Evolutionary conservation across 2,888 invertebrate genomes (phyloP), one percentile per base, ranked within the genome.

Genomic region (Watsonalla binaria): DNA sequence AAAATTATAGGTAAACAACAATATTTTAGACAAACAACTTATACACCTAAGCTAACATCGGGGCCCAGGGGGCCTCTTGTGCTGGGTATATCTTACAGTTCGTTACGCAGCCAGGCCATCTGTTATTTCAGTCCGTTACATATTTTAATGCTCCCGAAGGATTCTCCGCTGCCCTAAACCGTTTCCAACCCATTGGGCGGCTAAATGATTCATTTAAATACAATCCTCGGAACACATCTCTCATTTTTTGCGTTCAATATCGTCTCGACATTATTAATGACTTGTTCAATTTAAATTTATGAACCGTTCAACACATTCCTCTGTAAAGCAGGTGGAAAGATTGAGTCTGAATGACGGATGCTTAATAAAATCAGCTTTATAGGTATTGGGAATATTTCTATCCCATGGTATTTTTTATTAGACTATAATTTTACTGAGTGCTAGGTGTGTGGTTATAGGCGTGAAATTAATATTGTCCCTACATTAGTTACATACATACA

Each of bases 1-100:
- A 85, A 85, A 87, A 85, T 84, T 81, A 87, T 86, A 84, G 78
- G 81, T 82, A 89, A 90, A 89, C 84, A 90, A 83, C 81, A 86
- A 86, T 86, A 84, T 87, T 87, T 86, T 80, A 78, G 70, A 78
- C 82, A 88, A 87, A 88, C 85, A 88, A 82, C 78, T 82, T 82
- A 83, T 78, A 78, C 78, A 83, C 83, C 80, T 78, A 74, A 79
- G 85, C 84, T 77, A 83, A 85, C 84, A 83, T 80, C 68, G 72
- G 60, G 62, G 72, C 82, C 82, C 80, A 59, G 61, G 83, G 82
- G 84, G 61, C 72, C 79, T 71, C 73, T 82, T 56, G 72, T 68
- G 74, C 66, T 67, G 70, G 74, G 77, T 83, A 82, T 76, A 76
- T 80, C 80, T 82, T 73, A 73, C 83, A 84, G 80, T 85, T 85